Conservation (phyloP, 2,888 invertebrate species). For the Drosophila neonasuta region DNA sequence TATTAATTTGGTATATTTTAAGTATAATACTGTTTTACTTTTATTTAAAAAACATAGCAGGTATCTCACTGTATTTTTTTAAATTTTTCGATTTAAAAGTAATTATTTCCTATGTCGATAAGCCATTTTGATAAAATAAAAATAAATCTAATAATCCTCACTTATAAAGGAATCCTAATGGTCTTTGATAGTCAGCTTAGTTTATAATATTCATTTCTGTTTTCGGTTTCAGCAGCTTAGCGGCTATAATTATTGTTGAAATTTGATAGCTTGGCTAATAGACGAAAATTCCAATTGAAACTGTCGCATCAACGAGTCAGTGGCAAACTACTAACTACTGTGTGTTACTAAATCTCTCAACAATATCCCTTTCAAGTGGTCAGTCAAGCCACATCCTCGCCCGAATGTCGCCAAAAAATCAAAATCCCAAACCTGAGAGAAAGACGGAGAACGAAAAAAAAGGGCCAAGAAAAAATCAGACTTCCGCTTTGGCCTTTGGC, state of each 20-base stretch:
- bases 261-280: constrained; percentile 34
- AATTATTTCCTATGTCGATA: no score
- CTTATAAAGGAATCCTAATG: constrained; percentile 19
- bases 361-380: constrained; percentile 55
- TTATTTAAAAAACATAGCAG: no score
- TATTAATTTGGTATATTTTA: no score
- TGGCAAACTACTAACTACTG: constrained; percentile 17
- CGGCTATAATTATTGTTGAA: constrained; percentile 33
- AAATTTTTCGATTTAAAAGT: no score
- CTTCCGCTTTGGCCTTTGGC: constrained; percentile 59
- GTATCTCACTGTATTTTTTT: no score
- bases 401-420: constrained; percentile 42
- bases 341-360: constrained; percentile 38
- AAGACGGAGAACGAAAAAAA: constrained; percentile 9
- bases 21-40: no score
- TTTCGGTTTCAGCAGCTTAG: constrained; percentile 30
- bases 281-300: constrained; percentile 49
- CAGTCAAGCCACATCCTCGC: constrained; percentile 45
- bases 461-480: constrained; percentile 36
- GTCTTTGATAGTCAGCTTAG: constrained; percentile 16
- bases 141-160: constrained; percentile 7
- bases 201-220: constrained; percentile 17
- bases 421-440: constrained; percentile 21
- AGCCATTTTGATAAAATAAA: no score
- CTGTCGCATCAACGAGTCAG: constrained; percentile 49